Evolutionary conservation across 2,888 invertebrate genomes (phyloP), one percentile per base, ranked within the genome.

Genomic region (Andrena bucephala): DNA sequence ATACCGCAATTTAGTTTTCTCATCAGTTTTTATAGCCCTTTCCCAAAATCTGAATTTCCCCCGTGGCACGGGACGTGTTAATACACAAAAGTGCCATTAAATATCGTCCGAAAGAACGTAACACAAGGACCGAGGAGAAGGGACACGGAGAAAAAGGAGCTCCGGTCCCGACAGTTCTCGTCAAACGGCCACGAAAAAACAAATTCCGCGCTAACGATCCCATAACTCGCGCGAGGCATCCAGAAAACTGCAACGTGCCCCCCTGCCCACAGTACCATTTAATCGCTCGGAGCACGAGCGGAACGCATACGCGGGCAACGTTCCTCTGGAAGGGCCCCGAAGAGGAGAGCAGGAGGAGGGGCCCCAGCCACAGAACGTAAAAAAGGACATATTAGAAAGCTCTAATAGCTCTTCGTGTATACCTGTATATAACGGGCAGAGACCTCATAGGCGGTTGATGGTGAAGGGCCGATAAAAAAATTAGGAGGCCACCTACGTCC

Each of bases 401-500:
- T 65, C 72, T 83, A 81, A 76, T 70, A 77, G 71, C 65, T 73
- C 54, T 57, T 27, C 24, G 81, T 13, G 65, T 81, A 77, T 42
- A 70, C 70, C 69, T 65, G 74, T 57, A 42, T 42, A 42, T 42
- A 42, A 54, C 36, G 29, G 36, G 70, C 24, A 33, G 54, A 70
- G 67, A 57, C 33, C 42, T 57, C 57, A 42, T 71, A 63, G 57
- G 24, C 62, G 65, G 75, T 20, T 48, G 75, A 72, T 65, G 59
- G 52, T 13, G 66, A 72, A 81, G 70, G 72, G 54, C 31, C 77
- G 84, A 85, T 82, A 87, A 85, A 88, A 88, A 87, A 85, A 85
- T 86, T 79, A 81, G 80, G 67, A 68, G 82, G 69, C 86, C 88
- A 88, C 85, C 87, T 88, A 88, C 76, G 84, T 81, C 69, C 82